Base-by-base conservation (phyloP, 2,113 vertebrate species). In the Hippocampus abdominalis region DNA sequence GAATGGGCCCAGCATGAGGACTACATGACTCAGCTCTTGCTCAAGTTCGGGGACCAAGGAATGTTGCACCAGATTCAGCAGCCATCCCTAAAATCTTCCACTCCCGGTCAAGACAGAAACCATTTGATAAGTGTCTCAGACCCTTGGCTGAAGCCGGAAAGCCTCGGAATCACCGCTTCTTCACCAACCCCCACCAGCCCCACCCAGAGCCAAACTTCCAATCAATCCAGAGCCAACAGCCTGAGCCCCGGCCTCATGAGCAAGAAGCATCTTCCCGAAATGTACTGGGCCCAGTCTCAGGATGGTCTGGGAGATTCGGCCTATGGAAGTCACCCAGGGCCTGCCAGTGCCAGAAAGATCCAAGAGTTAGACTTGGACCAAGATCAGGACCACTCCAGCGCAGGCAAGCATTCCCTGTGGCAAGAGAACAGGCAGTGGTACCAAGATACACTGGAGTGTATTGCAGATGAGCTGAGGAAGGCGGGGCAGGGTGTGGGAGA, bases 1-100 rank as follows among this genome's bases (percentile, higher is more conserved):
- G 96, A 97, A 76, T 98, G 97, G 96, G 97, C 95, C 1, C 94
- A 98, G 73, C 97, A 98, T 1, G 96, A 98, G 77, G 97, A 98
- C 90, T 98, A 98, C 51, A 96, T 98, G 97, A 98, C 97, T 20
- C 96, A 98, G 68, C 94, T 98, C 62, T 91, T 98, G 66, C 91
- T 98, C 48, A 98, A 96, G 83, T 98, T 98, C 69, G 96, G 96
- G 12, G 96, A 97, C 71, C 94, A 93, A n/a, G 93, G 93, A 48
- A 91, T 96, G 80, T 92, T 97, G 70, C 94, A 94, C 76, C 93
- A 94, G 81, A 86, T 92, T 23, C 88, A 84, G 63, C 87, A 84
- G 53, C 83, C 73, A 16, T 48, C 81, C 36, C 69, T 75, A 23
- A 86, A 87, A 80, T 84, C 84, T 51, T 82, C 85, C 16, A 87